phyloP scores from a whole-genome alignment of 2,113 vertebrate genomes.

The Genyomyrus donnyi region DNA sequence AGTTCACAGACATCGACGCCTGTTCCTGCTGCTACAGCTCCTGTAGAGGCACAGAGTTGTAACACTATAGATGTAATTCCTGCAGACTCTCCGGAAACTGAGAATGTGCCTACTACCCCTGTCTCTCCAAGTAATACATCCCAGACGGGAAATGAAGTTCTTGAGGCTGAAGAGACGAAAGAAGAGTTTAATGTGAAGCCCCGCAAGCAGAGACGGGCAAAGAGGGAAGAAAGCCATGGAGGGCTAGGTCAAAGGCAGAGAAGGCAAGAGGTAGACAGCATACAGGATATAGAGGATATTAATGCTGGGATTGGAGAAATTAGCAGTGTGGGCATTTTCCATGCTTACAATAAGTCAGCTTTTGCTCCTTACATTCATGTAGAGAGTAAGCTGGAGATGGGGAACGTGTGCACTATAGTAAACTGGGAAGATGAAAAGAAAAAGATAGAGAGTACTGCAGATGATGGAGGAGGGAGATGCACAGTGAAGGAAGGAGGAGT shows the following conservation, averaged over 20 bases:
- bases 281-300: constrained; percentile 49
- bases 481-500: constrained; percentile 46
- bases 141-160: constrained; percentile 52
- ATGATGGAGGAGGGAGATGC: constrained; percentile 56
- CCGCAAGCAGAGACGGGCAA: constrained; percentile 63
- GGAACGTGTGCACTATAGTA: constrained; percentile 88
- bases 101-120: constrained; percentile 36
- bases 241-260: constrained; percentile 48
- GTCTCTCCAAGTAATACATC: constrained; percentile 46
- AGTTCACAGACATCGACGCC: constrained; percentile 14
- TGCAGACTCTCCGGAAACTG: constrained; percentile 19
- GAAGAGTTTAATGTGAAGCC: constrained; percentile 62
- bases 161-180: constrained; percentile 57
- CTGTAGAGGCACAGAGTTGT: constrained; percentile 23
- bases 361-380: constrained; percentile 93
- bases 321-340: constrained; percentile 29
- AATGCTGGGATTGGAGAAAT: constrained; percentile 37
- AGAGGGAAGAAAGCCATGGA: constrained; percentile 62
- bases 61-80: constrained; percentile 25
- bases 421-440: constrained; percentile 81
- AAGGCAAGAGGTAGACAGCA: constrained; percentile 39
- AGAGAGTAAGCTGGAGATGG: constrained; percentile 83
- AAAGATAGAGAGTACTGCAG: constrained; percentile 57
- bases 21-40: constrained; percentile 20
- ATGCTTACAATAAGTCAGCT: constrained; percentile 49